phyloP scores from a whole-genome alignment of 2,888 invertebrate species.

The Caenorhabditis drosophilae region DNA sequence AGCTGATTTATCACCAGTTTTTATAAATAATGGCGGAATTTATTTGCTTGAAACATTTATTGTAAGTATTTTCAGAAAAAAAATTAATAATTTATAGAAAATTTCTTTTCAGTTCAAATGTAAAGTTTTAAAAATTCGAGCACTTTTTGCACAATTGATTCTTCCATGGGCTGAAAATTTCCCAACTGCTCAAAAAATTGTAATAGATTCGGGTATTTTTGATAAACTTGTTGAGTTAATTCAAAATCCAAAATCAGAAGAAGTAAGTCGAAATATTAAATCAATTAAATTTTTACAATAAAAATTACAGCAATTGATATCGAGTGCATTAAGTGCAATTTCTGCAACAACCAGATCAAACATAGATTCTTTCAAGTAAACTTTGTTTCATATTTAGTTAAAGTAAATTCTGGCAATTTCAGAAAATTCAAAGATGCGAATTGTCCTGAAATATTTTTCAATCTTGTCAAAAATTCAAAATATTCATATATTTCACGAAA shows the following conservation, averaged over 20 bases:
- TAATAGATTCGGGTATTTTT: constrained; percentile 3
- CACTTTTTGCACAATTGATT: constrained; percentile 10
- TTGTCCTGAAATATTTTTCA: not conserved
- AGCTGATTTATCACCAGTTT: constrained; percentile 15
- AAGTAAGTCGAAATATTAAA: not conserved
- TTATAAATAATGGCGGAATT: constrained; percentile 4
- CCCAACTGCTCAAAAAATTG: not conserved
- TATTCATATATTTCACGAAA: not conserved
- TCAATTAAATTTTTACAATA: not conserved
- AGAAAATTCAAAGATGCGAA: not conserved
- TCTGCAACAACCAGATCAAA: constrained; percentile 19
- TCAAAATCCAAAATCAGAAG: not conserved
- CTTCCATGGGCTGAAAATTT: constrained; percentile 16
- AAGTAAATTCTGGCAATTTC: not conserved
- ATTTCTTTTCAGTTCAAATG: constrained; percentile 5
- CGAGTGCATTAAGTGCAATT: constrained; percentile 5
- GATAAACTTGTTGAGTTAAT: not conserved
- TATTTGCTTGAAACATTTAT: constrained; percentile 9
- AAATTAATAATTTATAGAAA: not conserved
- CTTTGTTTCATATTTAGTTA: not conserved
- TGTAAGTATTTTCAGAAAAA: constrained; percentile 3
- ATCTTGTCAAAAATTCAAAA: not conserved
- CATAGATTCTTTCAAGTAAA: constrained; percentile 20
- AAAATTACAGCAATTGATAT: not conserved
- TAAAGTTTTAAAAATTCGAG: constrained; percentile 9